Evolutionary conservation across 37 sponge, comb jelly and placozoan genomes (phyloP), one percentile per base, ranked within the genome.

Genomic region (Bolinopsis microptera): DNA sequence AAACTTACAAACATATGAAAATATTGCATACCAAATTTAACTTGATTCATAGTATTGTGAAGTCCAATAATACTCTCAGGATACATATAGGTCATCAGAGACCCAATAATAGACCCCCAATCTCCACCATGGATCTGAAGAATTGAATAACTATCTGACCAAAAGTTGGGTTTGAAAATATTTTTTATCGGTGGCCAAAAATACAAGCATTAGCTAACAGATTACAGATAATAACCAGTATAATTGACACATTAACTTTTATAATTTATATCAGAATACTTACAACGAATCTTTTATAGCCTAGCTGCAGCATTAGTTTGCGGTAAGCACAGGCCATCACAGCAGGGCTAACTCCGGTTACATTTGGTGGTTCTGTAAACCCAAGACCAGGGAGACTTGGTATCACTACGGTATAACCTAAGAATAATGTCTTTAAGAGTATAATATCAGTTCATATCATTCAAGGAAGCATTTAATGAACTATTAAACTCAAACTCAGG

Each of bases 371-470:
- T 34, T 33, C 82, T 5, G 37, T 80, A 30, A 80, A 80, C 35
- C 82, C 82, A 3, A 23, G 82, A 8, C 37, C 82, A 80, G 82
- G 82, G 16, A 80, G 82, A 80, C 82, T 80, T 22, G 82, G 82
- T 24, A 30, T 37, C 1, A 80, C 82, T 36, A 80, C 82, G 3
- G 82, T 34, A 22, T 80, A 80, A 80, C 82, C 82, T 80, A 37
- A n/a, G 25, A 26, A 61, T 61, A 18, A 61, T 18, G 68, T n/a
- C n/a, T n/a, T n/a, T n/a, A n/a, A n/a, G n/a, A n/a, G n/a, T n/a
- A n/a, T n/a, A n/a, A n/a, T n/a, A n/a, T n/a, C n/a, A n/a, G n/a
- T n/a, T n/a, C n/a, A n/a, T n/a, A n/a, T n/a, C n/a, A n/a, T n/a
- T n/a, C n/a, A n/a, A n/a, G n/a, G n/a, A n/a, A n/a, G n/a, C n/a